Base-by-base conservation (phyloP, 1,140 invertebrate genomes). In the Cydia fagiglandana region DNA sequence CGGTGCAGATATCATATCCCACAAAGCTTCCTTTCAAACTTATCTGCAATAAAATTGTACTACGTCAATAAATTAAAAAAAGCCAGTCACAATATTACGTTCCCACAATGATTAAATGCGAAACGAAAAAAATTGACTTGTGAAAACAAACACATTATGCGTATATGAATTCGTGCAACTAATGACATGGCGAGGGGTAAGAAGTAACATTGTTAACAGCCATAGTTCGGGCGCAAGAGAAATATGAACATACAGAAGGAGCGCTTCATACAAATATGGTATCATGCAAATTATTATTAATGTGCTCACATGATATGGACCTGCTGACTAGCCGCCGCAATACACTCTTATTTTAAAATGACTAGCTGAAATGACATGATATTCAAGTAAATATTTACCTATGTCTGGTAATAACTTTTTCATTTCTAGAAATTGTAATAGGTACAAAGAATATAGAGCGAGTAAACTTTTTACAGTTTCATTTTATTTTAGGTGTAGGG, bases 111-210 rank as follows among this genome's bases (percentile, higher is more conserved):
- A 80, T 80, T 78, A 80, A 74, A 61, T 75, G 68, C 38, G 56
- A 24, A 70, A 70, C 66, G 34, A 41, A 70, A 70, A 64, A 70
- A 70, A 30, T 70, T 81, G 84, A 82, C 77, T 88, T 91, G 90
- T 87, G 87, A 90, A 92, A 92, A 90, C 90, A 92, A 90, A 90
- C 83, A 86, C 85, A 90, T 89, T 87, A 90, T 86, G 83, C 86
- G 83, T 90, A 86, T 88, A 91, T 84, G 84, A 91, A 90, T 89
- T 92, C 87, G 87, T 84, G 86, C 84, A 89, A 87, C 89, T 91
- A 91, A 92, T 91, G 89, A 91, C 83, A 84, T 86, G 86, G 88
- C 83, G 90, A 90, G 86, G 87, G 88, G 88, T 88, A 88, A 87
- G 80, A 50, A 86, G 85, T 90, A 87, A 90, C 86, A 88, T 81